Percentiles rank a stretch among this genome's conserved stretches.
phyloP scores from a whole-genome alignment of 1,140 invertebrate genomes.

The Platorchestia sp. region DNA sequence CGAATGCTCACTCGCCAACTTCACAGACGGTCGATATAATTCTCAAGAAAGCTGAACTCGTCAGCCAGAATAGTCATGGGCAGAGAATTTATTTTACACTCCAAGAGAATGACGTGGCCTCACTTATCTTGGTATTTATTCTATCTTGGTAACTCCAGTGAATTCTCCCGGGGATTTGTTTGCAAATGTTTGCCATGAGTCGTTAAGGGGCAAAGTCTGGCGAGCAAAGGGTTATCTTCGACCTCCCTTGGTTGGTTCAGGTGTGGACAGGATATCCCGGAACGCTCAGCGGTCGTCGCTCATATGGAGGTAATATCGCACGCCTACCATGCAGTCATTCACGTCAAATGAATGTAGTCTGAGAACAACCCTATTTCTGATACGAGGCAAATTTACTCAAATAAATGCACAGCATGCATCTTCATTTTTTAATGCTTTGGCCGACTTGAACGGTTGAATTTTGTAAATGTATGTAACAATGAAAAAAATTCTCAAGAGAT shows the following conservation, averaged over 20 bases:
- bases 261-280: background rate
- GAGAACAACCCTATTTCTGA: background rate
- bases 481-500: background rate
- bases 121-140: conserved; percentile 50
- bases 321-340: background rate
- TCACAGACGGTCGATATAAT: background rate
- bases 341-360: background rate
- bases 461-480: background rate
- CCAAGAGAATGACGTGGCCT: conserved; percentile 31
- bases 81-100: conserved; percentile 26
- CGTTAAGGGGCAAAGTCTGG: conserved; percentile 53
- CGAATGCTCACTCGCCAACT: background rate
- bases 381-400: background rate
- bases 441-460: background rate
- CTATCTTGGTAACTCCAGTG: conserved; percentile 54
- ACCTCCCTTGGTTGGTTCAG: conserved; percentile 33
- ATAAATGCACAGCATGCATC: background rate
- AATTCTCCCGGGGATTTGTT: conserved; percentile 52
- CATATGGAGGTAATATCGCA: background rate
- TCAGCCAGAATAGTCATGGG: background rate
- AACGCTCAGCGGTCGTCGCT: background rate
- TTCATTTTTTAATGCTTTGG: background rate
- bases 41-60: background rate
- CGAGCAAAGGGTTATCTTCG: conserved; percentile 38
- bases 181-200: conserved; percentile 50